Evolutionary conservation across 2,113 vertebrate species (phyloP).

Genomic region (Pseudolaguvia tuberculata): DNA sequence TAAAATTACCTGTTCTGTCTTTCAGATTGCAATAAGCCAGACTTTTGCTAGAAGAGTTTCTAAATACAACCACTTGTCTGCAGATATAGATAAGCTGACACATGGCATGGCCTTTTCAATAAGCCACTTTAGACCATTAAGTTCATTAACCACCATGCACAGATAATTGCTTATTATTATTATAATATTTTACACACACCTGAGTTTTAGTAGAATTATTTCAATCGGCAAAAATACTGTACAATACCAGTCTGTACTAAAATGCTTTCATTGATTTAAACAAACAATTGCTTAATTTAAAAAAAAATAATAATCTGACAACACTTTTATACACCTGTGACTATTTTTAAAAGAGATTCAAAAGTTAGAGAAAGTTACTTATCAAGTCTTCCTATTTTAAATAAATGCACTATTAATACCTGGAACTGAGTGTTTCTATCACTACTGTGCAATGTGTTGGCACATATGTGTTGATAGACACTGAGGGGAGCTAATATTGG

Average conservation of each 20-base stretch:
- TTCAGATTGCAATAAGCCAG: neutral
- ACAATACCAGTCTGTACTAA: no score
- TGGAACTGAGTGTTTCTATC: neutral
- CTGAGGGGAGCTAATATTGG: conserved; percentile 25
- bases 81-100: conserved; percentile 10
- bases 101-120: neutral
- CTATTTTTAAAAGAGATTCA: neutral
- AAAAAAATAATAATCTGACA: neutral
- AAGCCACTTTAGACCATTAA: neutral
- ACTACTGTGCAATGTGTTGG: conserved; percentile 1
- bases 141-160: neutral
- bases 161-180: no score
- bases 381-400: no score
- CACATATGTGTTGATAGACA: conserved; percentile 25
- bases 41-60: neutral
- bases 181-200: no score
- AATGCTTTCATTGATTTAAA: no score
- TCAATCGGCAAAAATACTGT: no score
- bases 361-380: no score
- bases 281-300: no score
- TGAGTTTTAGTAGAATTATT: no score
- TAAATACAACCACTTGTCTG: conserved; percentile 1
- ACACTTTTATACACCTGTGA: neutral
- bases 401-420: neutral
- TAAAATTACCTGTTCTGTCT: neutral